These are phyloP conservation scores for Bradynema listronoti DNA, from an alignment of 1,140 invertebrate species.

Conservation along the genomic window DNA sequence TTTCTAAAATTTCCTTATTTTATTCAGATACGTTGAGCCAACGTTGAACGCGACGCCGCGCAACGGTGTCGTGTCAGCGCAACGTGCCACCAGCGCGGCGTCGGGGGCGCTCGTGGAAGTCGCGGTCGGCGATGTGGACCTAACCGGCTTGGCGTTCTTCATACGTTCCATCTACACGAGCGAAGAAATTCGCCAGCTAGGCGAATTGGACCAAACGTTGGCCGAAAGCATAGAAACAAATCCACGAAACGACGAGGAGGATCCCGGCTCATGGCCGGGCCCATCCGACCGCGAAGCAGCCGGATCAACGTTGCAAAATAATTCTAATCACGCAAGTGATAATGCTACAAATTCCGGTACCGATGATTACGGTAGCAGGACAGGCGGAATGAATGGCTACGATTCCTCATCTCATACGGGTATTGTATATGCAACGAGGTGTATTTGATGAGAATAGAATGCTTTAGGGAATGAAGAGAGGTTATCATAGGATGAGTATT, in stretches of 20 bases:
- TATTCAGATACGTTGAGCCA: conserved; percentile 53
- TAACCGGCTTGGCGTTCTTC: conserved; percentile 49
- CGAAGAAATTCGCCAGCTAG: conserved; percentile 42
- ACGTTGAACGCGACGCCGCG: conserved; percentile 40
- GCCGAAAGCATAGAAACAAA: neutral
- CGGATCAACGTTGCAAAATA: too few species aligned
- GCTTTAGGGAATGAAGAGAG: too few species aligned
- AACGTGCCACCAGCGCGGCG: neutral
- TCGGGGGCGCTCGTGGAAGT: conserved; percentile 35
- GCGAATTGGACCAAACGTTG: neutral
- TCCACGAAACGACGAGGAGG: neutral
- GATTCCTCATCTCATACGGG: too few species aligned
- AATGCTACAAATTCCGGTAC: too few species aligned
- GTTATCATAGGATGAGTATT: too few species aligned
- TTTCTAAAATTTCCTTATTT: too few species aligned
- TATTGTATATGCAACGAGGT: too few species aligned
- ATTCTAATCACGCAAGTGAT: too few species aligned
- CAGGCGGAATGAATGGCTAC: too few species aligned
- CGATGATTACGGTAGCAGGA: too few species aligned
- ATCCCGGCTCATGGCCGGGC: conserved; percentile 1
- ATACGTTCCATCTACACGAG: conserved; percentile 56
- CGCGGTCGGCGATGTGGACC: conserved; percentile 54
- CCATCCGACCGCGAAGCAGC: too few species aligned
- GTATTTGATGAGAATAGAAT: too few species aligned
- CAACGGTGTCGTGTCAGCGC: neutral